phyloP scores from a whole-genome alignment of 2,797 vertebrate species.

The Microctenopoma stevenorrisi region DNA sequence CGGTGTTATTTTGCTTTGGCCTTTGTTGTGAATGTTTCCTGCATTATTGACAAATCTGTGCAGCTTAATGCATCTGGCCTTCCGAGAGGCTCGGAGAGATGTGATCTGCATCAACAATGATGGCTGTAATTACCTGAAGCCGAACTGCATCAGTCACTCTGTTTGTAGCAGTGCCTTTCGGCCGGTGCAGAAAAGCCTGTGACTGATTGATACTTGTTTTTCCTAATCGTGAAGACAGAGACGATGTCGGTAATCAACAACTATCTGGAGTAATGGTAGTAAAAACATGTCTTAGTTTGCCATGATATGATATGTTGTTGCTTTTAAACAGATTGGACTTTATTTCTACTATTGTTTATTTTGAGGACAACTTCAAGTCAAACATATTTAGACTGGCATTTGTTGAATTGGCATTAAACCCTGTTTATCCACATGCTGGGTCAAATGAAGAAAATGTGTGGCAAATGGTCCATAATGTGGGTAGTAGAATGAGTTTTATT shows the following conservation, averaged over 20 bases:
- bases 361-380: slow-evolving; percentile 27
- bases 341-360: slow-evolving; percentile 31
- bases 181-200: neutral
- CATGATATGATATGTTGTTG: neutral
- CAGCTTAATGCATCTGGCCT: slow-evolving; percentile 48
- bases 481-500: slow-evolving; percentile 12
- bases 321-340: slow-evolving; percentile 24
- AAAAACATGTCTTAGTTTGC: slow-evolving; percentile 17
- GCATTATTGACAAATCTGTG: slow-evolving; percentile 52
- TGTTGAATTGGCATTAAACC: slow-evolving; percentile 21
- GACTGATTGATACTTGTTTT: slow-evolving; percentile 24
- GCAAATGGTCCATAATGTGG: slow-evolving; percentile 11
- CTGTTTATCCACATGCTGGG: slow-evolving; percentile 27
- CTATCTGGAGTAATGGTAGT: neutral
- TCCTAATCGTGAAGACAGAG: neutral
- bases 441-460: slow-evolving; percentile 32
- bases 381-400: slow-evolving; percentile 16
- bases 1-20: slow-evolving; percentile 20
- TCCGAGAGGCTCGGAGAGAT: slow-evolving; percentile 41
- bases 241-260: neutral
- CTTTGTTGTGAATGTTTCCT: slow-evolving; percentile 26
- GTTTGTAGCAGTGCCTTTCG: slow-evolving; percentile 9
- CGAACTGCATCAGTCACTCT: slow-evolving; percentile 46
- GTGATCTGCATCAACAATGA: slow-evolving; percentile 50
- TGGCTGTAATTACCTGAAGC: slow-evolving; percentile 43